These are phyloP conservation scores for Chloroceryle aenea DNA, from an alignment of 2,113 vertebrate genomes.

Conservation along the genomic window DNA sequence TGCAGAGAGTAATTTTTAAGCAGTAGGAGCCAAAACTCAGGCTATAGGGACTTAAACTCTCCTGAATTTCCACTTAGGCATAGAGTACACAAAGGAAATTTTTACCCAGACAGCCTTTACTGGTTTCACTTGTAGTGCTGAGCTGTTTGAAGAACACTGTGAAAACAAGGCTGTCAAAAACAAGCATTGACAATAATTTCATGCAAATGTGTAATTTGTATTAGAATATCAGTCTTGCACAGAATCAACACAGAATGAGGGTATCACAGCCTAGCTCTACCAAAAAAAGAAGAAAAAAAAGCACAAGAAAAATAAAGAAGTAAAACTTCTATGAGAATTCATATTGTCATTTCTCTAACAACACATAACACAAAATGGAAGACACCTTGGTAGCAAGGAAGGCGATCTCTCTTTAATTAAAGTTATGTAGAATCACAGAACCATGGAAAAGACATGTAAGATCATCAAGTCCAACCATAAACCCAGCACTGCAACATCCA, in stretches of 20 bases:
- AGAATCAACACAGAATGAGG: not conserved
- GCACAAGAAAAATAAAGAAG: not conserved
- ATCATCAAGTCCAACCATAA: not conserved
- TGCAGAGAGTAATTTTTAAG: not conserved
- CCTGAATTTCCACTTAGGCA: not conserved
- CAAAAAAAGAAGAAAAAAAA: not conserved
- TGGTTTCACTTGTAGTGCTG: not conserved
- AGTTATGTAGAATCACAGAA: not conserved
- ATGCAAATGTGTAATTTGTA: not conserved
- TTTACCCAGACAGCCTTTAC: not conserved
- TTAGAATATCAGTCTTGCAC: not conserved
- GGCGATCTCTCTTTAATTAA: not conserved
- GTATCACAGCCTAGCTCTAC: not conserved
- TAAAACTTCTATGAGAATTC: not conserved
- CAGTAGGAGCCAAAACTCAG: not conserved
- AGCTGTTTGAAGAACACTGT: not conserved
- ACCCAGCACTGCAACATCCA: not conserved
- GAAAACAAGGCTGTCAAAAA: not conserved
- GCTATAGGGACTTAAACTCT: not conserved
- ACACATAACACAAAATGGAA: not conserved
- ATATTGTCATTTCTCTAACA: not conserved
- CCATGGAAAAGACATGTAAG: not conserved
- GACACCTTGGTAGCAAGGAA: not conserved
- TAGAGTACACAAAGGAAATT: not conserved
- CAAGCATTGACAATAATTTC: not conserved